Evolutionary conservation across 2,888 invertebrate genomes (phyloP), one percentile per base, ranked within the genome.

Genomic region (Tillus elongatus): DNA sequence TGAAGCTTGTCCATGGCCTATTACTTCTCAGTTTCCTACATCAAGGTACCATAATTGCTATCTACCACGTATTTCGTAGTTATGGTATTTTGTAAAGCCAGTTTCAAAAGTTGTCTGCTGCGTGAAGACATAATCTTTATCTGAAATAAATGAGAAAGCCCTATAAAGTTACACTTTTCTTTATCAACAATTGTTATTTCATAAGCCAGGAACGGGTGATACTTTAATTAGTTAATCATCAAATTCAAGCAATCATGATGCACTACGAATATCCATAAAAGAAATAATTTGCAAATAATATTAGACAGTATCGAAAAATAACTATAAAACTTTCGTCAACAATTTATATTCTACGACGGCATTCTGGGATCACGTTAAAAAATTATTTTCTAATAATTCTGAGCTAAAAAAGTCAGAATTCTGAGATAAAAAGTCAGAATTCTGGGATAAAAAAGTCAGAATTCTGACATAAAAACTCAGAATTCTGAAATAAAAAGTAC

Each of bases 21-120:
- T n/a, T 19, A 19, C 24, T 19, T 19, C 24, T 19, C n/a, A n/a
- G 6, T 19, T n/a, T 19, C n/a, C 24, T 19, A 19, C 24, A 8
- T 19, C 24, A 19, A 19, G n/a, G 24, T 19, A 19, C 24, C 24
- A 19, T 19, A 6, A 19, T 19, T 19, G 24, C 24, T 19, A n/a
- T 19, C 24, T 19, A 19, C 24, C 24, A 19, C 24, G 24, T 19
- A 19, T 19, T 19, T n/a, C 24, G n/a, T 19, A 19, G n/a, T 19
- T 6, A n/a, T 19, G 24, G 6, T 19, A 19, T 19, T 19, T 19
- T 19, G 24, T 19, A 19, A 19, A 19, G 24, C 24, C 24, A 19
- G n/a, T 6, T 19, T 19, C 24, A 19, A 19, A 19, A 19, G 6
- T 19, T 19, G 6, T 19, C 24, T 19, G 24, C 24, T 19, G 6